Evolutionary conservation across 2,888 invertebrate species (phyloP).

Genomic region (Antheraea assamensis): DNA sequence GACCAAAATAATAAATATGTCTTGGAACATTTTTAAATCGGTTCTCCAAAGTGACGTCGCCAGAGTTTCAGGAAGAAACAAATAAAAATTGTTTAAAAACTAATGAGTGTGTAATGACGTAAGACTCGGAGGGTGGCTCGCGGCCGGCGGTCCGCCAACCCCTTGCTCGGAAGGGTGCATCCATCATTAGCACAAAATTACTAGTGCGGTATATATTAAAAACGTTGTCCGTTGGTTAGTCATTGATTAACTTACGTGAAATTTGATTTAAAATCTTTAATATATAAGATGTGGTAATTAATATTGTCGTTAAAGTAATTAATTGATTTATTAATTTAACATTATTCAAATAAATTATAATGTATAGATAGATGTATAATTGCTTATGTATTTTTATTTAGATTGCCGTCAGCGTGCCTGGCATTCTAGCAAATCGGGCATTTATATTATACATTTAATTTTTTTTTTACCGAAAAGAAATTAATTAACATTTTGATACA

Average conservation of each 20-base stretch:
- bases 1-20: background rate
- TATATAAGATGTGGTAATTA: background rate
- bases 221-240: slow-evolving; percentile 37
- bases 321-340: background rate
- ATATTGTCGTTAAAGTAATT: background rate
- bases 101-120: slow-evolving; percentile 78
- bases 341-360: no score
- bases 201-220: slow-evolving; percentile 55
- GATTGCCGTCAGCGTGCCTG: no score
- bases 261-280: background rate
- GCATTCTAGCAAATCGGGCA: no score
- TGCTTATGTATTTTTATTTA: background rate
- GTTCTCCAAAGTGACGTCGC: slow-evolving; percentile 14
- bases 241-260: slow-evolving; percentile 23
- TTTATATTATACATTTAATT: no score
- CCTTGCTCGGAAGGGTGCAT: slow-evolving; percentile 56
- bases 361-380: no score
- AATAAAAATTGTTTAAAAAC: slow-evolving; percentile 64
- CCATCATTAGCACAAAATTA: slow-evolving; percentile 57
- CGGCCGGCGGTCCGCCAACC: slow-evolving; percentile 61
- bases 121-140: slow-evolving; percentile 71
- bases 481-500: no score
- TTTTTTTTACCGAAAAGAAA: no score
- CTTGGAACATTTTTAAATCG: background rate
- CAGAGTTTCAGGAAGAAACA: slow-evolving; percentile 53